Evolutionary conservation across 1,140 invertebrate species (phyloP).

Genomic region (Heliconius nattereri): DNA sequence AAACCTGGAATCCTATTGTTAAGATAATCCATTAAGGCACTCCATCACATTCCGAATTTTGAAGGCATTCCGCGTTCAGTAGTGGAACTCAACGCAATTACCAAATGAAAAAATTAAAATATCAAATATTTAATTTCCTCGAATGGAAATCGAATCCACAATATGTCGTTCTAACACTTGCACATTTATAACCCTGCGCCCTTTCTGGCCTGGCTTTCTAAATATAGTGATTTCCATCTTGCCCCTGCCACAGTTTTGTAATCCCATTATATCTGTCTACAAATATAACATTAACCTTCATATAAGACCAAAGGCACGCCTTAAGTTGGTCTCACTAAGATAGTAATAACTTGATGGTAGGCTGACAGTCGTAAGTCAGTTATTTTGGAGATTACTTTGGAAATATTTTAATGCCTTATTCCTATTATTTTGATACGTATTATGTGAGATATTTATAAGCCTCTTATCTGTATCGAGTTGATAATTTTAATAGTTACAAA

Average conservation of each 20-base stretch:
- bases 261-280: not conserved
- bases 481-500: not conserved
- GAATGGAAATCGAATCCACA: too few relatives aligned
- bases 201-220: too few relatives aligned
- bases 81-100: too few relatives aligned
- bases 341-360: conserved; percentile 6
- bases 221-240: not conserved
- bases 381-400: not conserved
- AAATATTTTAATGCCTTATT: conserved; percentile 2
- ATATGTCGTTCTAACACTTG: too few relatives aligned
- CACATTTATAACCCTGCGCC: too few relatives aligned
- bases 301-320: not conserved
- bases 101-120: too few relatives aligned
- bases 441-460: conserved; percentile 1
- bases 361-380: conserved; percentile 4
- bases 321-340: not conserved
- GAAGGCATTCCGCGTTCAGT: too few relatives aligned
- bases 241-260: not conserved
- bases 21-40: too few relatives aligned
- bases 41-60: too few relatives aligned
- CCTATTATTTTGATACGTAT: conserved; percentile 5
- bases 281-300: conserved; percentile 1
- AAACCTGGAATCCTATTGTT: too few relatives aligned
- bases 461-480: not conserved
- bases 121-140: too few relatives aligned